Percentiles rank a stretch among this genome's conserved stretches.
phyloP scores from a whole-genome alignment of 2,113 vertebrate genomes.

The Carassius auratus region DNA sequence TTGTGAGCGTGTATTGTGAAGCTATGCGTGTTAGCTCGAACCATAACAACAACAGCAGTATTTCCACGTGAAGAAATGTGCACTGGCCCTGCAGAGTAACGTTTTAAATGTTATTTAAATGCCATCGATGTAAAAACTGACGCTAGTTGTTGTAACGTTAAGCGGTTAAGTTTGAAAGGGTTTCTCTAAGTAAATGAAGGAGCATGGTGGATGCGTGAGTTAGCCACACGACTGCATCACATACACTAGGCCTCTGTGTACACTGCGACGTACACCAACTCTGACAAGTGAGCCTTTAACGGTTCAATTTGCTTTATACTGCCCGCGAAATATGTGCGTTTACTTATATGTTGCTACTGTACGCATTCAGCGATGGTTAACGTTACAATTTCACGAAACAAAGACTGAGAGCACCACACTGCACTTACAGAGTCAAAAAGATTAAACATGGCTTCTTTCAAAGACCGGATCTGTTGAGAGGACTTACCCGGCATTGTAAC shows the following conservation, averaged over 20 bases:
- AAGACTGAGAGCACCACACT: not conserved
- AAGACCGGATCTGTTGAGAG: not conserved
- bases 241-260: not conserved
- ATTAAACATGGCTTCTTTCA: not conserved
- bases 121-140: not conserved
- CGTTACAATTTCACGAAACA: conserved; percentile 29
- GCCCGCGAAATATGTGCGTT: too few relatives aligned
- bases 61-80: not conserved
- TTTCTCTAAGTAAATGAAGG: not conserved
- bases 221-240: conserved; percentile 27
- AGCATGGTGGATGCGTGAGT: not conserved
- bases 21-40: conserved; percentile 29
- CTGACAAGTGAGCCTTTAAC: not conserved
- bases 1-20: not conserved
- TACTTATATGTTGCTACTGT: not conserved
- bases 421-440: not conserved
- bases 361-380: not conserved
- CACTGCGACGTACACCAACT: not conserved
- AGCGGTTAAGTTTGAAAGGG: not conserved
- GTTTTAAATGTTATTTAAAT: not conserved
- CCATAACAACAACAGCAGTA: not conserved
- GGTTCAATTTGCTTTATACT: not conserved
- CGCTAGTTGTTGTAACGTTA: not conserved
- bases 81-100: not conserved
- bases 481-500: conserved; percentile 56